phyloP scores from a whole-genome alignment of 2,113 vertebrate genomes.

The Trochalopteron elliotii region DNA sequence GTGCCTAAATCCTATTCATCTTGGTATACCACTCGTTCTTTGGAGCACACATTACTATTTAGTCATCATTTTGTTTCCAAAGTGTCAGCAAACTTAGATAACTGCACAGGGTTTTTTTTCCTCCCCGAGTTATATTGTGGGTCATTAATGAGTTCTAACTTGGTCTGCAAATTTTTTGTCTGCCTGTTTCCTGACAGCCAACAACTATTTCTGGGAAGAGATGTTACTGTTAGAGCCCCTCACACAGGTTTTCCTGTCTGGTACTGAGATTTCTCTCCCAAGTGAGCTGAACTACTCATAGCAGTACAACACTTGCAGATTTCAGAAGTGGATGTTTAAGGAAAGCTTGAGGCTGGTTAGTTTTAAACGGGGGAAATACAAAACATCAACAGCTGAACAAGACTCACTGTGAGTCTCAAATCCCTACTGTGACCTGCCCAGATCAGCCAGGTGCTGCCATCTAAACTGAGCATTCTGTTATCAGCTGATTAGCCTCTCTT shows the following conservation, averaged over 20 bases:
- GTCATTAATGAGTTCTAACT: constrained; percentile 27
- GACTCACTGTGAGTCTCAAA: background rate
- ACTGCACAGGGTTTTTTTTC: background rate
- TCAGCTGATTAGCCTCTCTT: background rate
- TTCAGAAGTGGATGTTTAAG: background rate
- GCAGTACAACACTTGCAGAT: background rate
- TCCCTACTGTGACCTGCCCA: background rate
- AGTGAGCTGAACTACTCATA: background rate
- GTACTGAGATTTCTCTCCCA: background rate
- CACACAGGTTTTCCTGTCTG: background rate
- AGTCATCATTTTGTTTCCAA: constrained; percentile 67
- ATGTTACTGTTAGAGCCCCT: background rate
- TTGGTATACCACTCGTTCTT: constrained; percentile 64
- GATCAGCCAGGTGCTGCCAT: background rate
- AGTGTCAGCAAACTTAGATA: constrained; percentile 71
- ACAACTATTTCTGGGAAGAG: background rate
- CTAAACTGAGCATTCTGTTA: background rate
- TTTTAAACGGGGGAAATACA: background rate
- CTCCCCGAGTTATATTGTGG: background rate
- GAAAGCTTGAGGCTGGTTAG: background rate
- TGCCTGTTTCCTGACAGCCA: constrained; percentile 8
- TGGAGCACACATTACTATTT: constrained; percentile 52
- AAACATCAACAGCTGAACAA: background rate
- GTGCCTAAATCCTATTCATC: constrained; percentile 68
- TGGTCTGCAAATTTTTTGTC: constrained; percentile 45